Evolutionary conservation across 1,140 invertebrate species (phyloP).

Genomic region (Heliconius eleuchia): DNA sequence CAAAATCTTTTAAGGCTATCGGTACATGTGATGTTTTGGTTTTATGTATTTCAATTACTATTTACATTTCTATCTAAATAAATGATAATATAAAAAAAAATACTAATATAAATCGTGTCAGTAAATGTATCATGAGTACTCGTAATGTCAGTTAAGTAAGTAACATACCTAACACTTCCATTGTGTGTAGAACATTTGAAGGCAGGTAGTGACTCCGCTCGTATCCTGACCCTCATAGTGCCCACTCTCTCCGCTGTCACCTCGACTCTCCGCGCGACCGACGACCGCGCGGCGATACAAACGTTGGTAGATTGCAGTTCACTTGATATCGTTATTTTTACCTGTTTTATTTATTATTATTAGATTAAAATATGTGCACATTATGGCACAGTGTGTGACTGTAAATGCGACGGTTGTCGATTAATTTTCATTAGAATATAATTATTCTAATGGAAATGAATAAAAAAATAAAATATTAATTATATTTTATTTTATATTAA

Average conservation of each 20-base stretch:
- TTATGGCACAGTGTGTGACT: not conserved
- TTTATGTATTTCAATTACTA: too few species aligned
- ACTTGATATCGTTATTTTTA: not conserved
- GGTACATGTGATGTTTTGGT: too few species aligned
- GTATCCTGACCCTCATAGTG: conserved; percentile 40
- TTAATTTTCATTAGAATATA: too few species aligned
- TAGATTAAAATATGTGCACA: not conserved
- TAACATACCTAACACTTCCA: not conserved
- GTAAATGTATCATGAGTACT: too few species aligned
- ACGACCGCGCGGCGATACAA: conserved; percentile 47
- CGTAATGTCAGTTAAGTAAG: too few species aligned
- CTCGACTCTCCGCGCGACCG: conserved; percentile 42
- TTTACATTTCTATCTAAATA: too few species aligned
- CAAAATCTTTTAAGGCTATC: too few species aligned
- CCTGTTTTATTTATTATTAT: not conserved
- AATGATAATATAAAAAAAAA: too few species aligned
- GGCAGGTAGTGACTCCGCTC: conserved; percentile 38
- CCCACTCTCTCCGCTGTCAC: conserved; percentile 43
- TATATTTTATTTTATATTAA: too few species aligned
- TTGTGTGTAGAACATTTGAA: not conserved
- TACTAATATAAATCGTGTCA: too few species aligned
- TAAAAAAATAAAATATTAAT: too few species aligned
- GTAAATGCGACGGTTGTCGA: not conserved
- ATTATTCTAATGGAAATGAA: too few species aligned
- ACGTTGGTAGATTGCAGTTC: not conserved